Percentiles rank a stretch among this genome's conserved stretches.
Evolutionary conservation across 2,888 invertebrate genomes (phyloP).

Genomic region (Diaprepes abbreviatus): DNA sequence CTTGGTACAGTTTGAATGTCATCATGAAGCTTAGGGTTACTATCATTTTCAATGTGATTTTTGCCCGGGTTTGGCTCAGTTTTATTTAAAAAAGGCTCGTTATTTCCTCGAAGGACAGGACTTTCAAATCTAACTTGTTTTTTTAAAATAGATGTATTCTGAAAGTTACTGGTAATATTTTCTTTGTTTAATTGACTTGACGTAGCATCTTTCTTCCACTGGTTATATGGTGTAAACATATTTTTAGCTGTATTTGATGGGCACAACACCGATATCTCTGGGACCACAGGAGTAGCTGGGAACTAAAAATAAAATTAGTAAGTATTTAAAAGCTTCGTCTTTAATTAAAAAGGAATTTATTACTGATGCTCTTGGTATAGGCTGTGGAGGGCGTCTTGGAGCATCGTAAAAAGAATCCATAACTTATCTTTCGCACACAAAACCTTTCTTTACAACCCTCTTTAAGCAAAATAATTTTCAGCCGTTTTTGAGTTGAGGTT

Average conservation of each 20-base stretch:
- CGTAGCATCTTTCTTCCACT: conserved; percentile 54
- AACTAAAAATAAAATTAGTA: conserved; percentile 43
- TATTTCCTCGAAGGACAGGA: conserved; percentile 49
- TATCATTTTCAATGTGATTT: neutral
- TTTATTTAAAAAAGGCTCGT: conserved; percentile 38
- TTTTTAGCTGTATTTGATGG: conserved; percentile 39
- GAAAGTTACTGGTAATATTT: conserved; percentile 39
- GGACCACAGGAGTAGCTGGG: conserved; percentile 57
- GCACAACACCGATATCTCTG: conserved; percentile 64
- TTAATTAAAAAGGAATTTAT: conserved; percentile 2
- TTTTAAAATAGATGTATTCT: conserved; percentile 49
- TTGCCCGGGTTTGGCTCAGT: neutral
- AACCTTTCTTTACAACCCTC: too few relatives aligned
- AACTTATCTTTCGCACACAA: neutral
- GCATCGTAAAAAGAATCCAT: conserved; percentile 66
- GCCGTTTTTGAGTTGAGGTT: conserved; percentile 1
- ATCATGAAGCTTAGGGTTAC: conserved; percentile 40
- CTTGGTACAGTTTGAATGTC: conserved; percentile 29
- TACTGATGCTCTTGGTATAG: conserved; percentile 57
- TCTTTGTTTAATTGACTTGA: conserved; percentile 46
- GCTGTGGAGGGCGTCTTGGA: conserved; percentile 61
- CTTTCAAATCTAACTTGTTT: conserved; percentile 66
- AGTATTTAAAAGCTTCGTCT: neutral
- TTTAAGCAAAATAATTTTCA: neutral
- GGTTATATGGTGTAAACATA: conserved; percentile 53